Conservation (phyloP, 2,888 invertebrate genomes). For the Torymus tubicola region DNA sequence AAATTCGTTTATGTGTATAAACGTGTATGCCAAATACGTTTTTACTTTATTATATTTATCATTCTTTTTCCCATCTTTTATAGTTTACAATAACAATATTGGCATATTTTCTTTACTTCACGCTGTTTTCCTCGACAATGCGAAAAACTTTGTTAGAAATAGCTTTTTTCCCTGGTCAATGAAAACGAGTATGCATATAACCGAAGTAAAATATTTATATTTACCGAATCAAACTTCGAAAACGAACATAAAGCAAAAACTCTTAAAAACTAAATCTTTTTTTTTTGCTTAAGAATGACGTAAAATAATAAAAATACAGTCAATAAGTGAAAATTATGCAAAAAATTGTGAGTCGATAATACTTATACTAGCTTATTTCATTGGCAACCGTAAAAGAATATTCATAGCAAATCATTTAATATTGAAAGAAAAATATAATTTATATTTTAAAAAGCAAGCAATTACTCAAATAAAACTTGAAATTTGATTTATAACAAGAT, state of each 20-base stretch:
- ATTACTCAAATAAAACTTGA: neutral
- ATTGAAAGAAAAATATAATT: no score
- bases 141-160: conserved; percentile 15
- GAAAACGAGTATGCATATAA: conserved; percentile 23
- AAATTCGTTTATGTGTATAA: conserved; percentile 48
- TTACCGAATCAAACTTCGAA: neutral
- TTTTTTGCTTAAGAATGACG: no score
- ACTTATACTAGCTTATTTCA: no score
- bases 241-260: no score
- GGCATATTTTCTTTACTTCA: conserved; percentile 8
- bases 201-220: neutral
- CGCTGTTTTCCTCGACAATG: neutral
- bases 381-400: no score
- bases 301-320: no score
- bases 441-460: neutral
- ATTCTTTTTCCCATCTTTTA: conserved; percentile 28
- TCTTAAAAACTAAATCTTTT: no score
- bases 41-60: conserved; percentile 27
- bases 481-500: conserved; percentile 6
- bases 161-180: conserved; percentile 13
- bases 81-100: conserved; percentile 44
- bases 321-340: no score
- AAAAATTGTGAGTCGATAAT: no score
- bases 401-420: no score
- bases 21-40: conserved; percentile 30